Evolutionary conservation across 2,797 vertebrate genomes (phyloP).

Genomic region (Squalus acanthias): DNA sequence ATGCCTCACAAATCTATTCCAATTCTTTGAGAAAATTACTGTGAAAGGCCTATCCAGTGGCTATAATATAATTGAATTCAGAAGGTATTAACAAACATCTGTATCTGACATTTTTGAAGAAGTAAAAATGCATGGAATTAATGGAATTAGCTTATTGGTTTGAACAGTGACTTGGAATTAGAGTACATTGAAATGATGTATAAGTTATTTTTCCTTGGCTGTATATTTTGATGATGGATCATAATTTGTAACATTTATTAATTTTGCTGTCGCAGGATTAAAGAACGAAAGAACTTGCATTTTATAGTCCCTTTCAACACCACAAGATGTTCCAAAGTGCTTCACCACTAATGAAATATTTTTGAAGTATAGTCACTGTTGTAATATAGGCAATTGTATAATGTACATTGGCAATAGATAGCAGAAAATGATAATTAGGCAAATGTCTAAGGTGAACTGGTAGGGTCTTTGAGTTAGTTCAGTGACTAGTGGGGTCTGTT

Average conservation of each 20-base stretch:
- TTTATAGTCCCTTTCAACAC: not conserved
- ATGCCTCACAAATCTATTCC: constrained; percentile 18
- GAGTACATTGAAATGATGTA: not conserved
- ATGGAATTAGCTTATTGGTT: not conserved
- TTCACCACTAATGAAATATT: not conserved
- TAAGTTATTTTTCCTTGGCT: not conserved
- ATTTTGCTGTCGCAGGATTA: not conserved
- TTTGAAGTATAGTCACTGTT: not conserved
- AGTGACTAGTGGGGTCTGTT: too few species aligned
- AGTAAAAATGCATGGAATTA: not conserved
- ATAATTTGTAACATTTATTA: constrained; percentile 2
- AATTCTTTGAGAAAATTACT: constrained; percentile 12
- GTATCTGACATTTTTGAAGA: not conserved
- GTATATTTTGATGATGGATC: not conserved
- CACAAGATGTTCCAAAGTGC: not conserved
- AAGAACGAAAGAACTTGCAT: not conserved
- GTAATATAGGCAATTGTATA: not conserved
- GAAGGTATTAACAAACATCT: constrained; percentile 25
- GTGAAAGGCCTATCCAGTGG: not conserved
- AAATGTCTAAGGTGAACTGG: not conserved
- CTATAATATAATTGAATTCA: constrained; percentile 19
- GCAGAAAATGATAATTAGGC: not conserved
- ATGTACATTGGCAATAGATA: not conserved
- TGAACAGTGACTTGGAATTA: not conserved
- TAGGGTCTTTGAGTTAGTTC: not conserved